These are phyloP conservation scores for Ctenosaura bakeri DNA, from an alignment of 2,797 vertebrate species.

Conservation along the genomic window DNA sequence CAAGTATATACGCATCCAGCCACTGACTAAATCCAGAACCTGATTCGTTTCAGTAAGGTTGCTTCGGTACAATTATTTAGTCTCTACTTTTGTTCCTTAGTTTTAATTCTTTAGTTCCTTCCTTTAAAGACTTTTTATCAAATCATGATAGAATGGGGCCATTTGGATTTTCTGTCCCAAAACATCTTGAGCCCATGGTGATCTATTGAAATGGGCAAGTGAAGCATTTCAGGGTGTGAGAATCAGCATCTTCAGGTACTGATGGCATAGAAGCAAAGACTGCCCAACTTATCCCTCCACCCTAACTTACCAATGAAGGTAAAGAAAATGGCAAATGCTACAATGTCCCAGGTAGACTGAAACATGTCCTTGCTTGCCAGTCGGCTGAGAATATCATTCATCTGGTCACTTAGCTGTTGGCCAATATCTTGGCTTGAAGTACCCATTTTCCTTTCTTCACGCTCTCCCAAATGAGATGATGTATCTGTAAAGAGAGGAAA, in stretches of 20 bases:
- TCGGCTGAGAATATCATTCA: slow-evolving; percentile 82
- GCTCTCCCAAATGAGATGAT: not conserved
- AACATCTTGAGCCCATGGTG: too few species aligned
- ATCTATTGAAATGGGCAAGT: too few species aligned
- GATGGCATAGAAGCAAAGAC: not conserved
- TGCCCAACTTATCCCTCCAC: not conserved
- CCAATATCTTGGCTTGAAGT: slow-evolving; percentile 52
- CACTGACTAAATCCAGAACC: not conserved
- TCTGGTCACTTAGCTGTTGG: slow-evolving; percentile 79
- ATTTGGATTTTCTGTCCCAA: not conserved
- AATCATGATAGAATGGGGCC: not conserved
- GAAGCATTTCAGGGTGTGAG: too few species aligned
- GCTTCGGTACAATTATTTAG: too few species aligned
- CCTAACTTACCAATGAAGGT: slow-evolving; percentile 84
- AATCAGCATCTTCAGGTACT: not conserved
- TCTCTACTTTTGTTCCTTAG: not conserved
- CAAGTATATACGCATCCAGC: not conserved
- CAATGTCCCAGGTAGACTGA: slow-evolving; percentile 89
- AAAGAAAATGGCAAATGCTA: slow-evolving; percentile 85
- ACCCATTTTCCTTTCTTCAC: not conserved
- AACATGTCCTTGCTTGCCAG: slow-evolving; percentile 83
- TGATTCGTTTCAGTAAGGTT: not conserved
- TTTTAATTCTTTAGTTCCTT: too few species aligned
- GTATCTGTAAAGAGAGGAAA: not conserved
- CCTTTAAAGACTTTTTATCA: too few species aligned